Evolutionary conservation across 2,797 vertebrate species (phyloP), one percentile per base, ranked within the genome.

Genomic region (Malacoraja senta): DNA sequence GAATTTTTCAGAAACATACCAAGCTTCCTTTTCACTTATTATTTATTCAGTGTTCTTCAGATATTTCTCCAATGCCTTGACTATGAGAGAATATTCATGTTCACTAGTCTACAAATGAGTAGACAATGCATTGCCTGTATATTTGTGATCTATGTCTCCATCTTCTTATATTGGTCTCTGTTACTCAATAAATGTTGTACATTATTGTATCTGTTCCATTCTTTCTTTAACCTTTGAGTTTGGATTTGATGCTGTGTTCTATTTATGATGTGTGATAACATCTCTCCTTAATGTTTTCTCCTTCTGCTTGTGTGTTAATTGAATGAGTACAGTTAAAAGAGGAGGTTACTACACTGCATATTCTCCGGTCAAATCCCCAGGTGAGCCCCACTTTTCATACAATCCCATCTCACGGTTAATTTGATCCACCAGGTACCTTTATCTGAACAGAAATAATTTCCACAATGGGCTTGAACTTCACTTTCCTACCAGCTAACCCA

Each of bases 281-380:
- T 94, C 94, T 97, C 93, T 96, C 95, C 95, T 96, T 96, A 93
- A 95, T 96, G 95, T 97, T 96, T 97, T 93, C 93, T 95, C 96
- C 94, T 95, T 95, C 95, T 94, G 93, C 15, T 93, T 84, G 61
- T 96, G 95, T 96, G 88, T 95, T 93, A 94, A 95, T 94, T 94
- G 94, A 94, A 94, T 95, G 94, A 96, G 95, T 95, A 94, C 96
- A 99, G 99, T 96, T 94, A 98, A 97, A 96, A 97, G 97, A 96
- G 95, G 97, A 94, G 96, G 97, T 94, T 97, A 97, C 95, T 97
- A 96, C 95, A 97, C 97, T 97, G 97, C 97, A 95, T 97, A 97
- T 94, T 97, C 98, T 95, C 96, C 98, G 93, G 95, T 98, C 96
- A 98, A 97, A 95, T 98, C 98, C 95, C 98, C 98, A 98, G 98